These are phyloP conservation scores for Taenioides sp. DNA, from an alignment of 2,797 vertebrate genomes.

Conservation along the genomic window DNA sequence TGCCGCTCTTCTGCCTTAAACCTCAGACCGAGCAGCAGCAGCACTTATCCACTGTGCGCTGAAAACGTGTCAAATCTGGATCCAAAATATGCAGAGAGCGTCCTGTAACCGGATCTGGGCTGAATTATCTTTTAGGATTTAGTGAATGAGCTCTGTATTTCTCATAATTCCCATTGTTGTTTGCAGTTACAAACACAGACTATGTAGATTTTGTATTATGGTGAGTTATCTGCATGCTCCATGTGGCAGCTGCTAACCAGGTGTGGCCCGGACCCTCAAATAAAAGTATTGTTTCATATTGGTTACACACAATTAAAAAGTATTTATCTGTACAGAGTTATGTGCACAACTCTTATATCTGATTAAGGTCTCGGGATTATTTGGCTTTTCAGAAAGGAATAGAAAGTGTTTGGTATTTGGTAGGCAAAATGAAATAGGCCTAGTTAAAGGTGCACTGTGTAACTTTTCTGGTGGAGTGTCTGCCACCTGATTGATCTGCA, in stretches of 20 bases:
- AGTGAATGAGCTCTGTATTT: conserved; percentile 35
- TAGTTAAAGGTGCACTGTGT: too few species aligned
- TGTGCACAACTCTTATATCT: too few species aligned
- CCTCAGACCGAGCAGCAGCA: conserved; percentile 55
- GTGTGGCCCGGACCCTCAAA: neutral
- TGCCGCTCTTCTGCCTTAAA: conserved; percentile 60
- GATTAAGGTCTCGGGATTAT: too few species aligned
- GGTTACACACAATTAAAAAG: too few species aligned
- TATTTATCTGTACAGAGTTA: too few species aligned
- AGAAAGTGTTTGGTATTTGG: too few species aligned
- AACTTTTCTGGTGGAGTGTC: too few species aligned
- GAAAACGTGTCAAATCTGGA: conserved; percentile 57
- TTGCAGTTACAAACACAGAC: conserved; percentile 34
- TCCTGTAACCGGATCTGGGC: conserved; percentile 55
- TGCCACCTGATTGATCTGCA: too few species aligned
- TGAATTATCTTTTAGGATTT: conserved; percentile 51
- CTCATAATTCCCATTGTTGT: conserved; percentile 31
- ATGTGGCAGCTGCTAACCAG: conserved; percentile 11
- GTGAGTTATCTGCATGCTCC: conserved; percentile 22
- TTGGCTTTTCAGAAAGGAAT: too few species aligned
- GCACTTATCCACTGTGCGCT: conserved; percentile 47
- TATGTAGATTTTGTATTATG: conserved; percentile 19
- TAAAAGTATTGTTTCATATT: too few species aligned
- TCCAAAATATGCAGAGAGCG: conserved; percentile 59
- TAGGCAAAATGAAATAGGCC: too few species aligned